Conservation (phyloP, 2,888 invertebrate genomes). For the Pollenia angustigena region DNA sequence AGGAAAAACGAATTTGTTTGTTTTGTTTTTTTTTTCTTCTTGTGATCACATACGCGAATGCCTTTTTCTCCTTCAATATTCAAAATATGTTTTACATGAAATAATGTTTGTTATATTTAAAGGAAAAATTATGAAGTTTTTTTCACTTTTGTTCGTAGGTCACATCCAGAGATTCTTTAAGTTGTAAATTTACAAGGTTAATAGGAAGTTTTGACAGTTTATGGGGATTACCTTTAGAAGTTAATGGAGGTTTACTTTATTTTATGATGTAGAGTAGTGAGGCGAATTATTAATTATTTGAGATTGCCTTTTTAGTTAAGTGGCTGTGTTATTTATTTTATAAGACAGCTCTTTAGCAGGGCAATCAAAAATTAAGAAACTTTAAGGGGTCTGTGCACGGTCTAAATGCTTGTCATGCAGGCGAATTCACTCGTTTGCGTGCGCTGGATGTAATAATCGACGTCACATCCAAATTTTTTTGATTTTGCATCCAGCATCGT, state of each 20-base stretch:
- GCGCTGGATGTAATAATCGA: too few relatives aligned
- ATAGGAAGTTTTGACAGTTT: constrained; percentile 1
- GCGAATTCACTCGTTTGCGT: too few relatives aligned
- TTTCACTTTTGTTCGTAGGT: not conserved
- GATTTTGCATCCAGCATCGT: too few relatives aligned
- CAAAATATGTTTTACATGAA: not conserved
- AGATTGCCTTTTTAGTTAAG: too few relatives aligned
- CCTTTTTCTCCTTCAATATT: not conserved
- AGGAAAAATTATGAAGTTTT: constrained; percentile 1
- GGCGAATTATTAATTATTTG: too few relatives aligned
- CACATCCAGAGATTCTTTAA: not conserved
- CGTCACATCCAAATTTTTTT: too few relatives aligned
- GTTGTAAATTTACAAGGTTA: not conserved
- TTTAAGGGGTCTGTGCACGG: too few relatives aligned
- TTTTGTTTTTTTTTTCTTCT: not conserved
- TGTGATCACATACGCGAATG: not conserved
- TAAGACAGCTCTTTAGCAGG: too few relatives aligned
- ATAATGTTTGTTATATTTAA: constrained; percentile 11
- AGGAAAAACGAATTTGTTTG: not conserved
- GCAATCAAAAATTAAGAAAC: too few relatives aligned
- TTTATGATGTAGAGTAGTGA: not conserved
- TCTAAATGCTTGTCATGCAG: too few relatives aligned
- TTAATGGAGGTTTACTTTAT: not conserved
- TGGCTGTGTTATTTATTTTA: too few relatives aligned
- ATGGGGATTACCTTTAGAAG: not conserved